These are phyloP conservation scores for Heliconius hewitsoni DNA, from an alignment of 1,140 invertebrate genomes.

Conservation along the genomic window DNA sequence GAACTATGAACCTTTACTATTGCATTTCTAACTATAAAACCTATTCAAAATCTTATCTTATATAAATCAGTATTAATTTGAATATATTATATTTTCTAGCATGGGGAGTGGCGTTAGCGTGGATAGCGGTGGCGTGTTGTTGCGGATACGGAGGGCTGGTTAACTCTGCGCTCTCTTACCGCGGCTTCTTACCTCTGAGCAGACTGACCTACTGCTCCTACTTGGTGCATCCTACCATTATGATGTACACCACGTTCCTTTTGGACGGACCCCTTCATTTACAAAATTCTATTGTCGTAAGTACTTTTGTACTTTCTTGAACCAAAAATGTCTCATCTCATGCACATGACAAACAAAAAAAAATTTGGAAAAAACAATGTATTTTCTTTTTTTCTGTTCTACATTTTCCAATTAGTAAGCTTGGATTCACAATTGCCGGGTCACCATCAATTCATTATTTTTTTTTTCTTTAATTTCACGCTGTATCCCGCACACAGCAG, in stretches of 20 bases:
- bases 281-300: constrained; percentile 86
- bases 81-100: constrained; percentile 74
- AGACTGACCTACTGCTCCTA: constrained; percentile 95
- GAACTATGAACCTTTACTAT: too few relatives aligned
- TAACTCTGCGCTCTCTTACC: constrained; percentile 89
- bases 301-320: constrained; percentile 35
- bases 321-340: too few relatives aligned
- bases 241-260: constrained; percentile 88
- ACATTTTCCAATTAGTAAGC: too few relatives aligned
- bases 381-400: neutral
- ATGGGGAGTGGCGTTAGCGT: constrained; percentile 89
- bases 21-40: neutral
- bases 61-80: neutral
- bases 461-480: too few relatives aligned
- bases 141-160: constrained; percentile 88
- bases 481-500: too few relatives aligned
- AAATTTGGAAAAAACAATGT: too few relatives aligned
- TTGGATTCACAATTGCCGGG: too few relatives aligned
- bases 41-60: neutral
- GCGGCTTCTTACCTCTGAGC: constrained; percentile 90
- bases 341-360: neutral
- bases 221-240: constrained; percentile 92
- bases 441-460: too few relatives aligned
- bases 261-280: constrained; percentile 90
- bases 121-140: constrained; percentile 91